Evolutionary conservation across 2,113 vertebrate species (phyloP).

Genomic region (Campylomormyrus tamandua): DNA sequence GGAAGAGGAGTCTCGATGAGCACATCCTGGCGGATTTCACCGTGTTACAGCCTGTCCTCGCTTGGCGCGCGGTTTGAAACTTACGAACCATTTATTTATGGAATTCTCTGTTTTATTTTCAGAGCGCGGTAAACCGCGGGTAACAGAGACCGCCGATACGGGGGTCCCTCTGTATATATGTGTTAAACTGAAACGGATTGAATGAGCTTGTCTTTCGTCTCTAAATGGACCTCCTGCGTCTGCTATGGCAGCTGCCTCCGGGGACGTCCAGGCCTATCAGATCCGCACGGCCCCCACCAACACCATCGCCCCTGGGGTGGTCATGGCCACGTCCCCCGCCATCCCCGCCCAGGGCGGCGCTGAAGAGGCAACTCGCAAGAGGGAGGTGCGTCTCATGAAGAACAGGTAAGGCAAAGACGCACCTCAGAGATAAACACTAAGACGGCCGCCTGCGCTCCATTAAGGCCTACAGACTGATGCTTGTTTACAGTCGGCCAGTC

Average conservation of each 20-base stretch:
- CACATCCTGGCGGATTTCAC: background rate
- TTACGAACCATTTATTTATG: background rate
- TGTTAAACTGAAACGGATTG: background rate
- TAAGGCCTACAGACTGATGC: background rate
- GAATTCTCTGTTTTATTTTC: background rate
- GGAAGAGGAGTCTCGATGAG: background rate
- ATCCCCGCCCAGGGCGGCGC: slow-evolving; percentile 73
- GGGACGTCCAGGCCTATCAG: slow-evolving; percentile 96
- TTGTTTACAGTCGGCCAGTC: background rate
- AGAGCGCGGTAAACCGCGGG: background rate
- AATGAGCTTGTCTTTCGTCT: background rate
- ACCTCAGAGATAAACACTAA: background rate
- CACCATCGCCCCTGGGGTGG: slow-evolving; percentile 85
- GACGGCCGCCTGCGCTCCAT: background rate
- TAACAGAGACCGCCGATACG: background rate
- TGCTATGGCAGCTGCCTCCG: slow-evolving; percentile 74
- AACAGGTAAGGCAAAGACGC: slow-evolving; percentile 79
- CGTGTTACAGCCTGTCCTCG: background rate
- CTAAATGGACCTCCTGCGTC: background rate
- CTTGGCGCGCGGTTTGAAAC: background rate
- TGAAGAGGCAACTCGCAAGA: slow-evolving; percentile 89
- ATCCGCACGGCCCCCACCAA: slow-evolving; percentile 87
- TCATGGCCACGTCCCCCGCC: slow-evolving; percentile 88
- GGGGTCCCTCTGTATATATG: background rate
- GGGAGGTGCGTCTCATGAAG: slow-evolving; percentile 97